Conservation (phyloP, 1,140 invertebrate species). For the Zaprionus inermis region DNA sequence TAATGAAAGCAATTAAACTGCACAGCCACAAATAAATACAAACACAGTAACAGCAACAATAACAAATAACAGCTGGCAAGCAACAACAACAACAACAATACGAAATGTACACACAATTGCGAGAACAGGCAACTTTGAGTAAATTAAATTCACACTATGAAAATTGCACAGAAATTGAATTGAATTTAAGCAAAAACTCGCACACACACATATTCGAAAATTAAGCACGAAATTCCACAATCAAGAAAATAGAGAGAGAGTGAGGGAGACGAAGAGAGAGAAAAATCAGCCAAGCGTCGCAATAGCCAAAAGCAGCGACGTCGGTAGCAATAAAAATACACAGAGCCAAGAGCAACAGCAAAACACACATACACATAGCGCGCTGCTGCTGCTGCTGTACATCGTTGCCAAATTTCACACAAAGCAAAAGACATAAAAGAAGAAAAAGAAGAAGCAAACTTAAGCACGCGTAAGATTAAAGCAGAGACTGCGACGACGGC, state of each 20-base stretch:
- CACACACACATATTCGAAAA: slow-evolving; percentile 50
- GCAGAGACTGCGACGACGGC: slow-evolving; percentile 45
- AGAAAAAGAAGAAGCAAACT: slow-evolving; percentile 31
- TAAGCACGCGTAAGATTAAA: slow-evolving; percentile 82
- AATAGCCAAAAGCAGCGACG: slow-evolving; percentile 50
- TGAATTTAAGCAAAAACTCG: slow-evolving; percentile 65
- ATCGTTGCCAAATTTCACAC: slow-evolving; percentile 68
- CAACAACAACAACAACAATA: slow-evolving; percentile 19
- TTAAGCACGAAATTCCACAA: slow-evolving; percentile 75
- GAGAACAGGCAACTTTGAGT: slow-evolving; percentile 39
- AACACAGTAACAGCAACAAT: slow-evolving; percentile 38
- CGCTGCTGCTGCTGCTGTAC: slow-evolving; percentile 9
- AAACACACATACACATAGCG: slow-evolving; percentile 36
- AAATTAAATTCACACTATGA: slow-evolving; percentile 74
- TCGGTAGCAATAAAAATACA: slow-evolving; percentile 63
- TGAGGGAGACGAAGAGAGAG: slow-evolving; percentile 2
- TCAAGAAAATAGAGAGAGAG: slow-evolving; percentile 24
- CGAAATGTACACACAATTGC: slow-evolving; percentile 17
- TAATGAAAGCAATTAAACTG: slow-evolving; percentile 76
- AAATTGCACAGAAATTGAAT: slow-evolving; percentile 72
- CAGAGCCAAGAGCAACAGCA: slow-evolving; percentile 26
- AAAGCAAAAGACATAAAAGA: slow-evolving; percentile 37
- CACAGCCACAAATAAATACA: slow-evolving; percentile 69
- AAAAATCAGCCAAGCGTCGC: slow-evolving; percentile 67
- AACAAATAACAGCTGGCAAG: slow-evolving; percentile 52